Evolutionary conservation across 2,113 vertebrate genomes (phyloP), one percentile per base, ranked within the genome.

Genomic region (Scatophagus argus): DNA sequence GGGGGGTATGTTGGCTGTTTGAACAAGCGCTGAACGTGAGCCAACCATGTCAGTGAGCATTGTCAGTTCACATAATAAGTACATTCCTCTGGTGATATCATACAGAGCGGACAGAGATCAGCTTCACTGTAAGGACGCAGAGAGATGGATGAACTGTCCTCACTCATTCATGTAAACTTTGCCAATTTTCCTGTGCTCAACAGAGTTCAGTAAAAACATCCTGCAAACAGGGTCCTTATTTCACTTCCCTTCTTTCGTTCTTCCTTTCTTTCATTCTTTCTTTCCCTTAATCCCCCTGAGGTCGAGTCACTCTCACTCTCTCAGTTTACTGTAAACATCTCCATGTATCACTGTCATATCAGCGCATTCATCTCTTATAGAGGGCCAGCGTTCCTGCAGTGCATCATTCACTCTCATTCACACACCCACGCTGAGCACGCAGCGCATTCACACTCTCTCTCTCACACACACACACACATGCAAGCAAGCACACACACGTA

Each of bases 301-400:
- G 60, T 83, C 27, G 43, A 67, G 19, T 61, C 71, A 43, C 69
- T 66, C 71, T 65, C 56, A 62, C 51, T 68, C 41, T 67, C 69
- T 61, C 41, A 47, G 62, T 92, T 88, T 91, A 92, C 91, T 88
- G 91, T 91, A 93, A 93, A 92, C 91, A 91, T 87, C 88, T 81
- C 87, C 86, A 93, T 93, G 90, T 85, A 93, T 93, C 90, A 93
- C 88, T 93, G 91, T 93, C 93, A 93, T 93, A 91, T 93, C 83
- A 82, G 67, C 29, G 38, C 87, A 93, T 92, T 93, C 87, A 91
- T 87, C 85, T 85, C 73, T 82, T 75, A 81, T 77, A 77, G 62
- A 85, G 62, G 75, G 76, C 71, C 49, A 8, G 71, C 39, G 25
- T 83, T 47, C 92, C 88, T 34, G 77, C 77, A 55, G 91, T 0